These are phyloP conservation scores for Drosophila bocki DNA, from an alignment of 1,140 invertebrate species.

Conservation along the genomic window DNA sequence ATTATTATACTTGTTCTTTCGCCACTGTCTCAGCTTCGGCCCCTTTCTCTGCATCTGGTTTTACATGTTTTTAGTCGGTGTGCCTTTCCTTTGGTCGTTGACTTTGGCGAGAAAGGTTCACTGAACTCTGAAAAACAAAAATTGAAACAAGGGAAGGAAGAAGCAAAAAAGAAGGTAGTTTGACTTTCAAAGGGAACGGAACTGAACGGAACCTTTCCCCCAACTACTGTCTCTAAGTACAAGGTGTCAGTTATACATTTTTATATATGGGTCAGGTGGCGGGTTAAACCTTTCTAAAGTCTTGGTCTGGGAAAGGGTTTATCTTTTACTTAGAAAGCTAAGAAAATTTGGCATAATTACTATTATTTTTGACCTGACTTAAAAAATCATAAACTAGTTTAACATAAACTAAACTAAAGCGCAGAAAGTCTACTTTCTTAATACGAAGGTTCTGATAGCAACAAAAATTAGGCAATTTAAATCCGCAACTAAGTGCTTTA, in stretches of 20 bases:
- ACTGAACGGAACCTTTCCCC: conserved; percentile 34
- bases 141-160: conserved; percentile 16
- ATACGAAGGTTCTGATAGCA: too few species aligned
- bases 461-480: not conserved
- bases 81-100: conserved; percentile 63
- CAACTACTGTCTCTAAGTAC: conserved; percentile 28
- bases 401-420: not conserved
- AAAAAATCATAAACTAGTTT: not conserved
- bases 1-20: conserved; percentile 40
- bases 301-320: conserved; percentile 9
- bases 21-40: not conserved
- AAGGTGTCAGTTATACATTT: conserved; percentile 17
- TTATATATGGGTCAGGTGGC: conserved; percentile 42
- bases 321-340: conserved; percentile 16
- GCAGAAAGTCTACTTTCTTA: not conserved
- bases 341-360: conserved; percentile 8
- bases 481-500: not conserved
- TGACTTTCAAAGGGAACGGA: conserved; percentile 41
- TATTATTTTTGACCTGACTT: conserved; percentile 7
- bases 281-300: conserved; percentile 38
- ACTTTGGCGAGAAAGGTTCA: conserved; percentile 50
- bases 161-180: conserved; percentile 8
- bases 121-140: conserved; percentile 20
- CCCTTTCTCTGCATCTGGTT: conserved; percentile 31
- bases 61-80: conserved; percentile 39